A percentile compares a stretch with the other conserved stretches of the same genome.
phyloP scores from a whole-genome alignment of 2,888 invertebrate species.

The Nesidiocoris tenuis region DNA sequence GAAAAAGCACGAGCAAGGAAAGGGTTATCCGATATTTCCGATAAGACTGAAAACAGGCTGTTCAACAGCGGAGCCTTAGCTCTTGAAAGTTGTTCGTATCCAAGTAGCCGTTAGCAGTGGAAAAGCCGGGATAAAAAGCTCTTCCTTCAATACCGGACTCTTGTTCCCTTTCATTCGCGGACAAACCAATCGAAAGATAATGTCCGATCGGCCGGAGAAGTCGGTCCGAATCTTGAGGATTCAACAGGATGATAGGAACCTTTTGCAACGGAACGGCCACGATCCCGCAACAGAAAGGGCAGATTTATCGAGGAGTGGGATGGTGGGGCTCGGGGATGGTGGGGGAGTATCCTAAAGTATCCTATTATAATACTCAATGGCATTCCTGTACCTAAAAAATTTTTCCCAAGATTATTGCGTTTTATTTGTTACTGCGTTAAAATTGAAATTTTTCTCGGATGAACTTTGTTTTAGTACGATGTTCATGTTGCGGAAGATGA shows the following conservation, averaged over 20 bases:
- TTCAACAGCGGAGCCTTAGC: neutral
- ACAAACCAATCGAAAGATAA: neutral
- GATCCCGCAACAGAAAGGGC: neutral
- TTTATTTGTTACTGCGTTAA: too few species aligned
- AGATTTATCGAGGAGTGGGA: neutral
- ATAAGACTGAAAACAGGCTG: neutral
- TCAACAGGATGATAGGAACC: neutral
- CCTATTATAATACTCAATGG: too few species aligned
- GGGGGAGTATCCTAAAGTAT: too few species aligned
- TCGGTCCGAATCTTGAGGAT: neutral
- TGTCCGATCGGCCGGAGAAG: neutral
- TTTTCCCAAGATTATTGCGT: too few species aligned
- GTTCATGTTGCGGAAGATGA: too few species aligned
- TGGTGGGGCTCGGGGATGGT: too few species aligned
- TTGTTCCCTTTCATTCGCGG: neutral
- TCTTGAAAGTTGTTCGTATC: neutral
- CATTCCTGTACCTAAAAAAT: too few species aligned
- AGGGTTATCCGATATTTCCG: neutral
- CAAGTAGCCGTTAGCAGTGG: neutral
- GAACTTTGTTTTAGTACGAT: too few species aligned
- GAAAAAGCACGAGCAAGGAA: neutral
- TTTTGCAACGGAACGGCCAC: neutral
- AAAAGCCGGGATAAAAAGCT: neutral
- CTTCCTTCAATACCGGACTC: neutral
- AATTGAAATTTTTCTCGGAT: too few species aligned